A percentile compares a stretch with the other conserved stretches of the same genome.
Evolutionary conservation across 2,797 vertebrate genomes (phyloP).

Genomic region (Percopsis omiscomaycus): DNA sequence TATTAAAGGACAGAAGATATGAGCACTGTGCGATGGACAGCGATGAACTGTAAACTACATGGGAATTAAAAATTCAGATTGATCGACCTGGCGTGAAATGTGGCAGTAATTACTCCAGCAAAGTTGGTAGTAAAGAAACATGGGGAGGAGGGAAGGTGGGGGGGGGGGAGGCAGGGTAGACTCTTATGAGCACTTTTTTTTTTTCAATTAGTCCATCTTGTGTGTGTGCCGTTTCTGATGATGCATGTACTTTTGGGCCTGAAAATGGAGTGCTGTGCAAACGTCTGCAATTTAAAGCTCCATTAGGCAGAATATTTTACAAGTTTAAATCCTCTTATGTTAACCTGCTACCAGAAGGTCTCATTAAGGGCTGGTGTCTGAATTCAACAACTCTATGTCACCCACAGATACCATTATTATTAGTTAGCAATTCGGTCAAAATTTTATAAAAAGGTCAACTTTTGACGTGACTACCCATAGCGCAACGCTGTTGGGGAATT

Average conservation of each 20-base stretch:
- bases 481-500: too few species aligned
- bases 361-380: too few species aligned
- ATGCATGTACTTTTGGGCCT: slow-evolving; percentile 70
- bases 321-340: background rate
- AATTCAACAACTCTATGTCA: too few species aligned
- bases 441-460: too few species aligned
- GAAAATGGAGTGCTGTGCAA: slow-evolving; percentile 73
- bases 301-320: slow-evolving; percentile 27
- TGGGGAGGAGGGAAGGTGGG: slow-evolving; percentile 11
- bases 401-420: too few species aligned
- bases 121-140: slow-evolving; percentile 51
- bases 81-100: slow-evolving; percentile 58
- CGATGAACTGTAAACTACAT: slow-evolving; percentile 11
- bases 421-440: too few species aligned
- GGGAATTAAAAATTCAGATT: slow-evolving; percentile 47
- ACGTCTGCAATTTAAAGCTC: slow-evolving; percentile 73
- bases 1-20: slow-evolving; percentile 8
- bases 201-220: slow-evolving; percentile 74
- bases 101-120: slow-evolving; percentile 52
- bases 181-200: slow-evolving; percentile 76
- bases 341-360: too few species aligned
- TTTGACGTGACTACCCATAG: too few species aligned
- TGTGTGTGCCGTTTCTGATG: slow-evolving; percentile 74
- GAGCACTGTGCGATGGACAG: slow-evolving; percentile 11
- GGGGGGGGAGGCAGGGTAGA: slow-evolving; percentile 15